Conservation (phyloP, 2,888 invertebrate species). For the Scaptomyza caliginosa region DNA sequence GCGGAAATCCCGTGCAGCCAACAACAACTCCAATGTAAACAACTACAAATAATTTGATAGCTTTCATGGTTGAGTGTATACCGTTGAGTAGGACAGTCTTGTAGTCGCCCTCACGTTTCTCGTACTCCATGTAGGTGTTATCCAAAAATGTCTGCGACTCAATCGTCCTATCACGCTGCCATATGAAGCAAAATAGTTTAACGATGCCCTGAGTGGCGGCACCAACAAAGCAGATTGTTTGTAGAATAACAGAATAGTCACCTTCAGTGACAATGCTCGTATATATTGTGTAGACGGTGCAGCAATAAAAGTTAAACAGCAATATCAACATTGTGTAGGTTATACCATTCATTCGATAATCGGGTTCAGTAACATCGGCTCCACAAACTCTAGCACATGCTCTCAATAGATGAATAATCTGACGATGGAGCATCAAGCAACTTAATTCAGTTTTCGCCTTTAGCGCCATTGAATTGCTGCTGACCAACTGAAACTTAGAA, state of each 20-base stretch:
- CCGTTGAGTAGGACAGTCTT: slow-evolving; percentile 17
- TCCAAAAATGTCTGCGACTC: slow-evolving; percentile 11
- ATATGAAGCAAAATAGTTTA: slow-evolving; percentile 8
- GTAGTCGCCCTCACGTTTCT: slow-evolving; percentile 25
- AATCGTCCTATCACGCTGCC: neutral
- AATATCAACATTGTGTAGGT: slow-evolving; percentile 25
- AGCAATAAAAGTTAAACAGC: slow-evolving; percentile 14
- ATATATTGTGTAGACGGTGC: slow-evolving; percentile 56
- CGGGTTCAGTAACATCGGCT: slow-evolving; percentile 18
- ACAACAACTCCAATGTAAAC: neutral
- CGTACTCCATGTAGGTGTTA: slow-evolving; percentile 38
- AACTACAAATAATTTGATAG: slow-evolving; percentile 20
- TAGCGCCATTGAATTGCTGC: neutral
- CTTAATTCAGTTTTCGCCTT: neutral
- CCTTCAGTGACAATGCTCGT: slow-evolving; percentile 23
- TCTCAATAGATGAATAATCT: slow-evolving; percentile 1
- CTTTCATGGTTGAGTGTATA: slow-evolving; percentile 1
- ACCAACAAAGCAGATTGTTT: slow-evolving; percentile 42
- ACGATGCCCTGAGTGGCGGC: slow-evolving; percentile 18
- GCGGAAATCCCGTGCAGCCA: slow-evolving; percentile 5
- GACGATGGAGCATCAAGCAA: slow-evolving; percentile 7
- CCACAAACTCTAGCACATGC: slow-evolving; percentile 23
- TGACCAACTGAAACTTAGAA: neutral
- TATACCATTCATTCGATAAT: slow-evolving; percentile 15
- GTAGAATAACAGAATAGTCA: slow-evolving; percentile 41